These are phyloP conservation scores for Oxytorus armatus DNA, from an alignment of 2,888 invertebrate species.

Conservation along the genomic window DNA sequence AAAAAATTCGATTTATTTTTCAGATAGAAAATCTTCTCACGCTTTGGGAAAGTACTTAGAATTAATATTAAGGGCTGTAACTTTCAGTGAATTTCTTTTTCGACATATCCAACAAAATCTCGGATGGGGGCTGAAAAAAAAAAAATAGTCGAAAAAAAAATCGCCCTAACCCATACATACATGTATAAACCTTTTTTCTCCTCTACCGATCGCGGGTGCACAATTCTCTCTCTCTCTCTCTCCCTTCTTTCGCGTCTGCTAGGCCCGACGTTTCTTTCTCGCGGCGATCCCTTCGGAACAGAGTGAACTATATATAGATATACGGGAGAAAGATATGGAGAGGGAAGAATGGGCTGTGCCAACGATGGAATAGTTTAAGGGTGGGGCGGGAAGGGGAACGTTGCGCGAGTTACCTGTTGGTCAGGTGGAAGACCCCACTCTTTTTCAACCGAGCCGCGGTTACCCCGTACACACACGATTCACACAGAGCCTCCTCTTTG, in stretches of 20 bases:
- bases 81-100: too few relatives aligned
- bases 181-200: slow-evolving; percentile 31
- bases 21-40: too few relatives aligned
- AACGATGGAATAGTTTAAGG: slow-evolving; percentile 78
- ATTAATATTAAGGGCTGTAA: too few relatives aligned
- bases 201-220: slow-evolving; percentile 8
- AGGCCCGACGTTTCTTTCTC: slow-evolving; percentile 34
- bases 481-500: slow-evolving; percentile 49
- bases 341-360: slow-evolving; percentile 78
- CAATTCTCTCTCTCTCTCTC: slow-evolving; percentile 30
- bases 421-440: slow-evolving; percentile 79
- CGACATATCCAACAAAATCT: too few relatives aligned
- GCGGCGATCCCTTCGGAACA: slow-evolving; percentile 26
- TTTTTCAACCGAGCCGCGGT: slow-evolving; percentile 48
- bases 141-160: too few relatives aligned
- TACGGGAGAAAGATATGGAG: slow-evolving; percentile 60
- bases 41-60: too few relatives aligned
- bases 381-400: slow-evolving; percentile 79
- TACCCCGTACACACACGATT: slow-evolving; percentile 59
- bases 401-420: slow-evolving; percentile 79
- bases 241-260: background rate
- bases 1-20: too few relatives aligned
- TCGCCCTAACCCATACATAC: too few relatives aligned
- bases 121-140: too few relatives aligned
- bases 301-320: slow-evolving; percentile 53